A percentile compares a stretch with the other conserved stretches of the same genome.
phyloP scores from a whole-genome alignment of 1,140 invertebrate species.

The Formica selysi region DNA sequence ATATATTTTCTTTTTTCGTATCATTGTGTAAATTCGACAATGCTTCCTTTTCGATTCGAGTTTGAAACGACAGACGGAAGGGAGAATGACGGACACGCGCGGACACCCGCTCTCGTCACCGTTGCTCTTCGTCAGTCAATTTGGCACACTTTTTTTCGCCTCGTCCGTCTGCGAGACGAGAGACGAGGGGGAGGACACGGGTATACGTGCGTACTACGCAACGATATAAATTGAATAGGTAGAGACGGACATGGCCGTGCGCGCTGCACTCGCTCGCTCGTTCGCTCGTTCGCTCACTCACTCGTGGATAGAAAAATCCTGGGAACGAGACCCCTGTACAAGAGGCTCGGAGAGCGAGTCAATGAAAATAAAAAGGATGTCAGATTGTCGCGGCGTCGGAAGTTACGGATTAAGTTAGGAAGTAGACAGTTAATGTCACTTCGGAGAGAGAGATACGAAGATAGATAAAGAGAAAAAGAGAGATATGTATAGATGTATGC shows the following conservation, averaged over 20 bases:
- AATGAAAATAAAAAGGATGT: conserved; percentile 87
- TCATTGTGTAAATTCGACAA: neutral
- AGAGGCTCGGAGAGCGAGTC: conserved; percentile 79
- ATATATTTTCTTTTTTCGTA: neutral
- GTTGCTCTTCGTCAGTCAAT: conserved; percentile 34
- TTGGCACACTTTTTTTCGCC: conserved; percentile 61
- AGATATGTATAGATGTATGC: neutral
- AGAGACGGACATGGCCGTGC: conserved; percentile 72
- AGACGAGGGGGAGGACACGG: conserved; percentile 59
- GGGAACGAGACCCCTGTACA: conserved; percentile 84
- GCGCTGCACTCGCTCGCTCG: conserved; percentile 75
- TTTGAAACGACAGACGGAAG: neutral
- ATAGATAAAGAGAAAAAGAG: conserved; percentile 43
- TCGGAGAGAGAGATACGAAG: conserved; percentile 76
- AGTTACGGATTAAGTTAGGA: conserved; percentile 87
- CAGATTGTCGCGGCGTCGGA: conserved; percentile 87
- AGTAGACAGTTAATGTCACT: conserved; percentile 85
- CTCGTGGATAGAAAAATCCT: conserved; percentile 86
- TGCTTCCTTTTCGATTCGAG: neutral
- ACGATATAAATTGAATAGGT: conserved; percentile 86
- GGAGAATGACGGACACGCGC: neutral
- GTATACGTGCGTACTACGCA: conserved; percentile 79
- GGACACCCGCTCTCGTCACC: conserved; percentile 11
- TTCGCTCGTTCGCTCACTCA: conserved; percentile 77
- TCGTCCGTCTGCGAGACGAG: conserved; percentile 28